A percentile compares a stretch with the other conserved stretches of the same genome.
phyloP scores from a whole-genome alignment of 2,113 vertebrate species.

The Scomber colias region DNA sequence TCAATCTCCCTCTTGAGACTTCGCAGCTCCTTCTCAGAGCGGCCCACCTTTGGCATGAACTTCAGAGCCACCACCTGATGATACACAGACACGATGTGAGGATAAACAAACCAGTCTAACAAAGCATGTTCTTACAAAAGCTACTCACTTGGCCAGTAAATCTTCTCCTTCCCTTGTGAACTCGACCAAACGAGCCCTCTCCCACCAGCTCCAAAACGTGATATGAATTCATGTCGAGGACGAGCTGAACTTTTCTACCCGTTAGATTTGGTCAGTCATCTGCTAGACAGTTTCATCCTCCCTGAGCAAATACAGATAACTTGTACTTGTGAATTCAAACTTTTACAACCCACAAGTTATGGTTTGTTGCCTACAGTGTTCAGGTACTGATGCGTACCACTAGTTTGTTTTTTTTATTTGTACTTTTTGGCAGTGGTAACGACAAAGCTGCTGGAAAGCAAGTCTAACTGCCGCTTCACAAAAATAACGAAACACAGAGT shows the following conservation, averaged over 20 bases:
- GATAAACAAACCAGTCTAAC: background rate
- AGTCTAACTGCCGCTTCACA: conserved; percentile 54
- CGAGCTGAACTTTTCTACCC: background rate
- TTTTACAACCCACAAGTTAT: background rate
- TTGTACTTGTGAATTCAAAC: background rate
- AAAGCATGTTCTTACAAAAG: fast-evolving
- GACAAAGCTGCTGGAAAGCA: background rate
- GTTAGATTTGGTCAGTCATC: background rate
- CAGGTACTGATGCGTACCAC: too few relatives aligned
- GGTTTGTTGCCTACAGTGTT: fast-evolving
- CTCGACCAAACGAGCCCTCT: conserved; percentile 94
- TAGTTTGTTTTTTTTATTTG: too few relatives aligned
- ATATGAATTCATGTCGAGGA: conserved; percentile 88
- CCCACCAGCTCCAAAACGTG: conserved; percentile 93
- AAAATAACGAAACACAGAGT: background rate
- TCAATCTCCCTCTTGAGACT: conserved; percentile 93
- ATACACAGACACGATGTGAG: background rate
- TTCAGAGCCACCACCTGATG: conserved; percentile 94
- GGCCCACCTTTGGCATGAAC: conserved; percentile 94
- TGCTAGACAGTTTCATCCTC: background rate
- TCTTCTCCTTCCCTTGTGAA: conserved; percentile 93
- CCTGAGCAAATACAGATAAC: background rate
- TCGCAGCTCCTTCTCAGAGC: conserved; percentile 92
- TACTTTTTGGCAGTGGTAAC: background rate
- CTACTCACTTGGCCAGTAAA: conserved; percentile 90